Evolutionary conservation across 2,888 invertebrate species (phyloP), one percentile per base, ranked within the genome.

Genomic region (Megastigmus dorsalis): DNA sequence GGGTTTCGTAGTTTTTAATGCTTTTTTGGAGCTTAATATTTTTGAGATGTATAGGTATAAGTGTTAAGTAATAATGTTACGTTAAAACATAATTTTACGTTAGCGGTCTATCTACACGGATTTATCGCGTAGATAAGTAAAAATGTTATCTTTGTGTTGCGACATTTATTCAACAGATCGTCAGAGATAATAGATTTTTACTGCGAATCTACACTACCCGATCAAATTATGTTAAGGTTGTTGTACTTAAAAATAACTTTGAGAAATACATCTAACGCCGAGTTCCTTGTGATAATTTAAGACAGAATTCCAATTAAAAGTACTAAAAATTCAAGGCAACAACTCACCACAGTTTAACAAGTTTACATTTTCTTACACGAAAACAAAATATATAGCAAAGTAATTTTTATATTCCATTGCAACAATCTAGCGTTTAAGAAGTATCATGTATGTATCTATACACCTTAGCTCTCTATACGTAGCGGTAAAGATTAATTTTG

Each of bases 221-320:
- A 15, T 54, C 54, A 15, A 67, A 57, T 30, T 36, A 26, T 36
- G 55, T 67, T 48, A 59, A 68, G 68, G 50, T 60, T 69, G 50
- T 52, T 43, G 52, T 52, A 52, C 60, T 60, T 69, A 69, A 50
- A 60, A 67, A 67, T 52, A 60, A 60, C 52, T 60, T 59, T 52
- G 30, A 30, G 15, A 50, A 52, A 59, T n/a, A 33, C 7, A 30
- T 15, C 13, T 36, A 67, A 28, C n/a, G 36, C 6, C 15, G n/a
- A 48, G 13, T 60, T 30, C 20, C n/a, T 60, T 52, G 48, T 52
- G 30, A 60, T 60, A 60, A 69, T 59, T 48, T 26, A 36, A 41
- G 7, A 6, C 15, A 18, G 26, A 50, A 26, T 52, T 52, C 15
- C 50, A 15, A 52, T 6, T 28, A 15, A 52, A 52, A 52, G 28